Conservation (phyloP, 2,888 invertebrate species). For the Abrostola triplasia region DNA sequence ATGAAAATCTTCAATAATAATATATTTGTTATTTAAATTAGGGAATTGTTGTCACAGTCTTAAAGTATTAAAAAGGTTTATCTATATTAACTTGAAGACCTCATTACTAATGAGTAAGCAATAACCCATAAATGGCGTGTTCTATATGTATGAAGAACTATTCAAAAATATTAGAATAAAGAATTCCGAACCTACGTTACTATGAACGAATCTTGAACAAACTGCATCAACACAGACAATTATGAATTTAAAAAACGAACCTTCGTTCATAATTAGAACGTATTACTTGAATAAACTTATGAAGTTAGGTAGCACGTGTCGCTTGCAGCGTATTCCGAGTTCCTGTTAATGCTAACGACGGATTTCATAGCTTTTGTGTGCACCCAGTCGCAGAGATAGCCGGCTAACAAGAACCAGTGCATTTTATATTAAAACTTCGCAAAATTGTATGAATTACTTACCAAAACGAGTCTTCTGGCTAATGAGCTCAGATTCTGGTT, state of each 20-base stretch:
- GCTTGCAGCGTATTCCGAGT: conserved; percentile 10
- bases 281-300: conserved; percentile 20
- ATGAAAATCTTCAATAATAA: too few species aligned
- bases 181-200: neutral
- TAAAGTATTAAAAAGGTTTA: too few species aligned
- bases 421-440: conserved; percentile 17
- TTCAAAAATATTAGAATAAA: too few species aligned
- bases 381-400: conserved; percentile 27
- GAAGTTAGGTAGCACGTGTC: conserved; percentile 19
- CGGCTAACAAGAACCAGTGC: neutral
- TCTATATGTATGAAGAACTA: too few species aligned
- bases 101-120: too few species aligned
- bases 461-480: conserved; percentile 13
- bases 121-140: too few species aligned
- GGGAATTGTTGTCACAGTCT: too few species aligned
- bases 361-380: conserved; percentile 33
- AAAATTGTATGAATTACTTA: conserved; percentile 2
- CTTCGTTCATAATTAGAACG: conserved; percentile 13
- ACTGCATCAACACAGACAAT: neutral
- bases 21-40: too few species aligned
- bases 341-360: conserved; percentile 31
- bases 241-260: conserved; percentile 7
- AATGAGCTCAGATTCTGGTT: conserved; percentile 22
- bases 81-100: too few species aligned
- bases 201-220: neutral